Base-by-base conservation (phyloP, 1,140 invertebrate species). In the Rhopalosiphum maidis region DNA sequence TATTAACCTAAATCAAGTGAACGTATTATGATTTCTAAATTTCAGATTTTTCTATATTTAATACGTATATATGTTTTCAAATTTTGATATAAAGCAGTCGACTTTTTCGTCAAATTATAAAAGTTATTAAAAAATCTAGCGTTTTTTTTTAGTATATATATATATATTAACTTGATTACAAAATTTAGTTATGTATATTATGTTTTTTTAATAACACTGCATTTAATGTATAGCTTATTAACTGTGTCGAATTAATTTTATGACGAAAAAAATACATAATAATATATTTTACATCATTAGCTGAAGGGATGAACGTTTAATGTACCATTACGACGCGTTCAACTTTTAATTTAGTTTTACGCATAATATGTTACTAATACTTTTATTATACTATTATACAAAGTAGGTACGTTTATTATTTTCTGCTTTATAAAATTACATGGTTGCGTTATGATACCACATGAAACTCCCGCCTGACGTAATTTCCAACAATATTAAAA, bases 261-360 rank as follows among this genome's bases (percentile, higher is more conserved):
- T 35, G n/a, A 51, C 23, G 6, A 51, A 51, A 88, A 88, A 22
- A 88, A 18, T 77, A 77, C 60, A 77, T 77, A 77, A 68, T 68
- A 68, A 77, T 77, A n/a, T 51, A 48, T 51, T 88, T 48, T 35
- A 37, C n/a, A 51, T 18, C 22, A 51, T 88, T 51, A 51, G 30
- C 15, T 77, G 30, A 9, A 88, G 30, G 48, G 46, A 48, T 88
- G 51, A 51, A 35, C 48, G 46, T 54, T 88, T 88, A 88, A 88
- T 88, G 46, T 88, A n/a, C 25, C 30, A 88, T 51, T 22, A 88
- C 48, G 48, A 35, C 6, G 35, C 48, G 35, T 88, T 88, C 30
- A 88, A 88, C 25, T 88, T 88, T 88, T 88, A 88, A 88, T 88
- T 51, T 48, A 37, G 87, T 88, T 88, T 54, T 7, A n/a, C 22